These are phyloP conservation scores for Enteromius unitaeniatus DNA, from an alignment of 2,797 vertebrate species.

Conservation along the genomic window DNA sequence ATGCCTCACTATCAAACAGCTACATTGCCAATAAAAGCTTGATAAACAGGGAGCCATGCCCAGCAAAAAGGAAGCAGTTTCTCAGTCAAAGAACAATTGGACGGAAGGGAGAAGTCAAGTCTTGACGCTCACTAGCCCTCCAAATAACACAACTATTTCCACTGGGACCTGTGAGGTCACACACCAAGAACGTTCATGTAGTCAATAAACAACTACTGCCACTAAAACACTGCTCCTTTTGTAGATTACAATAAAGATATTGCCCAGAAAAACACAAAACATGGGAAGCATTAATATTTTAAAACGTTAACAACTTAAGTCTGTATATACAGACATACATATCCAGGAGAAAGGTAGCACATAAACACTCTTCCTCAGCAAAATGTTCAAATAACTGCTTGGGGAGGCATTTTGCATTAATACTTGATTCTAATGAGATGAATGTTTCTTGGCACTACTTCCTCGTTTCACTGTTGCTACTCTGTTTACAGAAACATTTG, in stretches of 20 bases:
- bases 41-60: constrained; percentile 71
- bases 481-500: not conserved
- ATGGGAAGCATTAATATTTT: not conserved
- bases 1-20: constrained; percentile 21
- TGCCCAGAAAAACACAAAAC: not conserved
- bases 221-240: not conserved
- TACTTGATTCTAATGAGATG: not conserved
- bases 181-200: not conserved
- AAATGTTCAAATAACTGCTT: not conserved
- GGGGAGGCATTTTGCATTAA: not conserved
- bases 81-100: constrained; percentile 72
- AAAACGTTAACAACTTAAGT: not conserved
- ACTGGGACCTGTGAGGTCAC: constrained; percentile 34
- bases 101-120: constrained; percentile 74
- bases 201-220: not conserved
- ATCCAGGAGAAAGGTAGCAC: not conserved
- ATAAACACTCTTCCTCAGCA: not conserved
- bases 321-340: not conserved
- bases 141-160: constrained; percentile 40
- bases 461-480: not conserved
- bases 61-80: constrained; percentile 73
- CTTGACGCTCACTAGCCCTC: constrained; percentile 58
- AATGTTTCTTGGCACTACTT: not conserved
- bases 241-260: not conserved
- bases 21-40: constrained; percentile 58